These are phyloP conservation scores for Accipiter cooperii DNA, from an alignment of 2,113 vertebrate genomes.

Conservation along the genomic window DNA sequence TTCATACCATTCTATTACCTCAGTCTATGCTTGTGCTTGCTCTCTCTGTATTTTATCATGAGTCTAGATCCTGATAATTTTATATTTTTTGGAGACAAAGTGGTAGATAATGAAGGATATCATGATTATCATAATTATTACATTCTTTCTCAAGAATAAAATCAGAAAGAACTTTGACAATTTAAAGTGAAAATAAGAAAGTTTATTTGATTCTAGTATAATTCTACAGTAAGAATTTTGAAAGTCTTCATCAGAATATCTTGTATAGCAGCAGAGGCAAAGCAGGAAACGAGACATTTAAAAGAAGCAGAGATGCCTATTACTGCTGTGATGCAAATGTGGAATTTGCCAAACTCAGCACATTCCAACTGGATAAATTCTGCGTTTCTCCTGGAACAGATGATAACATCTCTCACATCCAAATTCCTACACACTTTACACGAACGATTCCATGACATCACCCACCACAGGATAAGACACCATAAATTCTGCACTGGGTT, in stretches of 20 bases:
- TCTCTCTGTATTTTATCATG: background rate
- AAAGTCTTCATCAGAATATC: background rate
- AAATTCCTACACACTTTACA: background rate
- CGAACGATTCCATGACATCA: background rate
- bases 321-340: background rate
- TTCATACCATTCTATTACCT: background rate
- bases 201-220: background rate
- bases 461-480: background rate
- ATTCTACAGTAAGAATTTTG: background rate
- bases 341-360: constrained; percentile 3
- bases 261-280: background rate
- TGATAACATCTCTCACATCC: background rate
- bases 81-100: background rate
- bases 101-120: background rate
- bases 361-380: background rate
- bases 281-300: background rate
- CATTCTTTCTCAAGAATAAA: background rate
- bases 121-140: background rate
- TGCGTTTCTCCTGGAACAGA: background rate
- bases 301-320: background rate
- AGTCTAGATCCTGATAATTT: background rate
- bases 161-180: background rate
- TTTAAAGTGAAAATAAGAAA: background rate
- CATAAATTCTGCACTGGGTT: background rate
- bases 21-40: background rate